Evolutionary conservation across 2,888 invertebrate genomes (phyloP), one percentile per base, ranked within the genome.

Genomic region (Beris morrisii): DNA sequence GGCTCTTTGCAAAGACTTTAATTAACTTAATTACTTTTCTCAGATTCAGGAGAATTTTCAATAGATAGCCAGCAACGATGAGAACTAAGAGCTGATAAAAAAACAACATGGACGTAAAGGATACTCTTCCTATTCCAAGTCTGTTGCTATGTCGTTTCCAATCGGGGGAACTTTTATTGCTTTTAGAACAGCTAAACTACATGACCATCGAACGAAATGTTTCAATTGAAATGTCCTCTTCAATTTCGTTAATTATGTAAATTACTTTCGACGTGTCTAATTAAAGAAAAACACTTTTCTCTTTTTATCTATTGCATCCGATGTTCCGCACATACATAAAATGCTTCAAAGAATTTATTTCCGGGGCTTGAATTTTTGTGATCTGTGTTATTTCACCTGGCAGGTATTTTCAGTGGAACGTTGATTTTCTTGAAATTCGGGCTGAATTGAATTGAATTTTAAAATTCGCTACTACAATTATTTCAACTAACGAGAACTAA

Each of bases 241-340:
- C 57, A 57, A 57, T 57, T 57, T 57, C 45, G 30, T 44, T 57
- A 57, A 57, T 57, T 57, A 57, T 57, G 57, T 45, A 57, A 57
- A 57, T 57, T 45, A 45, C 57, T 57, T 28, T 13, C 22, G 45
- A 57, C 57, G 57, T 57, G 13, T 15, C 57, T 31, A 57, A 57
- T 57, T 57, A 57, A 57, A 45, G 57, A 45, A 57, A 57, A 57
- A 57, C 57, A 57, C 30, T 57, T 57, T 45, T n/a, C 57, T 22
- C 22, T 3, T 3, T 22, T 22, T 22, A 22, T 22, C 22, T 22
- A 22, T 22, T 22, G 22, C 22, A 22, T 3, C 3, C 22, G 22
- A 22, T 22, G 22, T 22, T 22, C 3, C 22, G 22, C 22, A 22
- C 22, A 22, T 3, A 22, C 22, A 22, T 22, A 22, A 22, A 22